phyloP scores from a whole-genome alignment of 2,113 vertebrate species.

The Zeus faber region DNA sequence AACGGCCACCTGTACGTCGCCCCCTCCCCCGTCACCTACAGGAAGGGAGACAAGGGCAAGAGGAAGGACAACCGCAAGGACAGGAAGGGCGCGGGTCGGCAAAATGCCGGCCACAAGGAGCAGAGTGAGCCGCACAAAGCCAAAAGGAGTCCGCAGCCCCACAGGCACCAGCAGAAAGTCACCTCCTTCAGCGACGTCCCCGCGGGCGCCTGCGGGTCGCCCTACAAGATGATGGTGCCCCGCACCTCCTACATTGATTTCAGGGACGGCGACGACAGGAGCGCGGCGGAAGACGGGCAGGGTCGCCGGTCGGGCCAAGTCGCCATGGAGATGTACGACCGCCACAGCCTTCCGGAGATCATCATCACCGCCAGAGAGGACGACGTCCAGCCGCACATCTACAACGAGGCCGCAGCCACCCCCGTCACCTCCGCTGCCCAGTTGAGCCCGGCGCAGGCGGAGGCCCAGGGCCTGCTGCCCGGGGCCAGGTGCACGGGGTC shows the following conservation, averaged over 20 bases:
- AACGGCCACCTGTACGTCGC: constrained; percentile 56
- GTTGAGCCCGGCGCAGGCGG: neutral
- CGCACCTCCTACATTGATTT: constrained; percentile 34
- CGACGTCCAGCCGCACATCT: constrained; percentile 14
- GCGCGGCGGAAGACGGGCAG: neutral
- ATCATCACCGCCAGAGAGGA: constrained; percentile 63
- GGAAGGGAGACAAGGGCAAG: constrained; percentile 39
- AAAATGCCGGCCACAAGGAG: neutral
- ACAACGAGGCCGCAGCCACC: too few relatives aligned
- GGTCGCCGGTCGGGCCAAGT: constrained; percentile 21
- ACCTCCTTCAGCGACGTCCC: constrained; percentile 50
- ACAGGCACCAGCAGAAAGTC: constrained; percentile 43
- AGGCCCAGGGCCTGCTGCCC: constrained; percentile 37
- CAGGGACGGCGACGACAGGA: constrained; percentile 29
- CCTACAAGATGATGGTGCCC: constrained; percentile 22
- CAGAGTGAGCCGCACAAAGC: constrained; percentile 13
- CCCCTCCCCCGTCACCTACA: constrained; percentile 37
- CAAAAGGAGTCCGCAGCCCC: constrained; percentile 37
- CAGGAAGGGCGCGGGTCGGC: constrained; percentile 43
- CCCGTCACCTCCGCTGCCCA: neutral
- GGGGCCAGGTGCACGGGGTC: constrained; percentile 11
- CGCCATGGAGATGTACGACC: constrained; percentile 52
- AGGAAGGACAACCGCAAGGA: constrained; percentile 35
- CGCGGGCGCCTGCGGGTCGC: constrained; percentile 36
- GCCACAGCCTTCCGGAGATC: constrained; percentile 61